These are phyloP conservation scores for Actinemys pallida DNA, from an alignment of 2,113 vertebrate genomes.

Conservation along the genomic window DNA sequence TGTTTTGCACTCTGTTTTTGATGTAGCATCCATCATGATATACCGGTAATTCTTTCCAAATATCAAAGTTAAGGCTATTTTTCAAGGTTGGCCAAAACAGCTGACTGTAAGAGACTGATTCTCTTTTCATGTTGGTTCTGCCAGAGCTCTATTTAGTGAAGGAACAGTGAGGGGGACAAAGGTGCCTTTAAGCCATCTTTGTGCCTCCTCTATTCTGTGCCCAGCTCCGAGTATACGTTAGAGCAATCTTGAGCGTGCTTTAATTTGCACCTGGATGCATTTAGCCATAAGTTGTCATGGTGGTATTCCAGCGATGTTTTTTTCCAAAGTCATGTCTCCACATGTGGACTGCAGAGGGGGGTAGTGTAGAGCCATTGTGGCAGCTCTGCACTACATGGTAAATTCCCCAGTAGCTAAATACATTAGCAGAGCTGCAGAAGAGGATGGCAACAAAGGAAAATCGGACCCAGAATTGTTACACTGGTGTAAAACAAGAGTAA, in stretches of 20 bases:
- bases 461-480: background rate
- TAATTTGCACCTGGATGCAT: background rate
- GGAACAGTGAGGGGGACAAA: background rate
- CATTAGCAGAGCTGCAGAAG: background rate
- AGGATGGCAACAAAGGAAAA: background rate
- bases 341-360: background rate
- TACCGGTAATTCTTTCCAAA: background rate
- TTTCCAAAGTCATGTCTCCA: background rate
- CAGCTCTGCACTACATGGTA: background rate
- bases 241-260: background rate
- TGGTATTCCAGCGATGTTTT: no score
- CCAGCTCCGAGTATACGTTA: background rate
- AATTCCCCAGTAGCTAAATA: background rate
- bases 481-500: background rate
- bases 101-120: background rate
- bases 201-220: background rate
- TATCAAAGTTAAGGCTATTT: background rate
- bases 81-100: background rate
- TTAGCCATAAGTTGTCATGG: background rate
- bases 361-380: background rate
- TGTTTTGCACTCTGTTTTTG: background rate
- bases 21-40: background rate
- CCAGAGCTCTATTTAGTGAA: accelerated
- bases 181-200: background rate
- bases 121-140: background rate